Base-by-base conservation (phyloP, 2,797 vertebrate species). In the Mionectes olivaceus region DNA sequence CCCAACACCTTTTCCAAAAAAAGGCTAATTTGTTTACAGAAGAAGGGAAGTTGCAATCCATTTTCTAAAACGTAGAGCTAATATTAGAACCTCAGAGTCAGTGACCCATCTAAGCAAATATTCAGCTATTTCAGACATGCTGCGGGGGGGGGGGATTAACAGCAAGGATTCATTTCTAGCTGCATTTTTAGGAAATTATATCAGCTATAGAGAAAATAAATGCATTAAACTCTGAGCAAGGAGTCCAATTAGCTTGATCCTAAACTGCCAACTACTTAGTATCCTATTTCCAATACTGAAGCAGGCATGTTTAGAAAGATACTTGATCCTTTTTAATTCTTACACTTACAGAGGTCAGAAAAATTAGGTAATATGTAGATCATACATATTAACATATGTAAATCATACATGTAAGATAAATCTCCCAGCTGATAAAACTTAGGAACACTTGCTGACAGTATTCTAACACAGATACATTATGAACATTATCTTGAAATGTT, bases 141-240 rank as follows among this genome's bases (percentile, higher is more conserved):
- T 24, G 7, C 8, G 1, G 2, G 7, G 1, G 46, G 46, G 1
- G 15, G 15, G 5, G n/a, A 5, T 8, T 22, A 52, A 37, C 39
- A 39, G 21, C 32, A 71, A 82, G 28, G 13, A 79, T 73, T 73
- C 8, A 64, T 73, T 87, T 93, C 76, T 28, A 76, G 47, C 24
- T 57, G 15, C 9, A 61, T 32, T 91, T 93, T 25, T 17, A 71
- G 11, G 43, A 89, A 91, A 60, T 57, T 30, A 49, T 9, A 83
- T 13, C n/a, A 78, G 30, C 44, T 43, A 23, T 0, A 65, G 32
- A 71, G 19, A 68, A 59, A 79, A 41, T 11, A 89, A 78, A 87
- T 3, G 8, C 43, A 83, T 13, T 47, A 52, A 47, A 43, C 39
- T 86, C 64, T 19, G 44, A 68, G 32, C 33, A 83, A 61, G 33